Evolutionary conservation across 2,797 vertebrate species (phyloP), one percentile per base, ranked within the genome.

Genomic region (Lepilemur septentrionalis): DNA sequence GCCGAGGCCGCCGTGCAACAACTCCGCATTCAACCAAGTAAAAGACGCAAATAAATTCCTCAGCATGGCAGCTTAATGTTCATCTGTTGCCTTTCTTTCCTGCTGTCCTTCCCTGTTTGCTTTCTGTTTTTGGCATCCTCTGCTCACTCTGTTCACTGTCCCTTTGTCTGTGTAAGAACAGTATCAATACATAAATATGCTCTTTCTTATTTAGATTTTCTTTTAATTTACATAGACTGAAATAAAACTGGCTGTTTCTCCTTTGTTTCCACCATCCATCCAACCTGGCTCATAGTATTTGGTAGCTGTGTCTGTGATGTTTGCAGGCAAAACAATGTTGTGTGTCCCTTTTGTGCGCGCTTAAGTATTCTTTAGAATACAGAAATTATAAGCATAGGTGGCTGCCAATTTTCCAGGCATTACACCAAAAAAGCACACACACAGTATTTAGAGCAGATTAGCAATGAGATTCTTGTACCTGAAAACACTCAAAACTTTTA

Each of bases 11-110:
- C 99, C 41, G 99, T 99, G 96, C 99, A 99, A 95, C 99, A 99
- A 97, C 99, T 99, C 97, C 99, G 99, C 98, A 99, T 99, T 98
- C 99, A 99, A 99, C 99, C 99, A 99, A 99, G 99, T 99, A 99
- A 99, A 99, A 99, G 98, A 99, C 98, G 99, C 99, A 99, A 99
- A 99, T 99, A 99, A 99, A 98, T 98, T 99, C 99, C 99, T 99
- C 99, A 99, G 99, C 99, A 99, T 99, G 99, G 99, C 98, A 98
- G 99, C 99, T 99, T 99, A 99, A 98, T 99, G 98, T 98, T 99
- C 99, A 99, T 99, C 99, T 99, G 98, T 99, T 99, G 99, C 98
- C 99, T 99, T 97, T 72, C 88, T 98, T 98, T 98, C 96, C 97
- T 91, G 98, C 98, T 97, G 97, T 97, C 98, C 99, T 97, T 98